Conservation (phyloP, 2,888 invertebrate genomes). For the Drosophila pseudotalamancana region DNA sequence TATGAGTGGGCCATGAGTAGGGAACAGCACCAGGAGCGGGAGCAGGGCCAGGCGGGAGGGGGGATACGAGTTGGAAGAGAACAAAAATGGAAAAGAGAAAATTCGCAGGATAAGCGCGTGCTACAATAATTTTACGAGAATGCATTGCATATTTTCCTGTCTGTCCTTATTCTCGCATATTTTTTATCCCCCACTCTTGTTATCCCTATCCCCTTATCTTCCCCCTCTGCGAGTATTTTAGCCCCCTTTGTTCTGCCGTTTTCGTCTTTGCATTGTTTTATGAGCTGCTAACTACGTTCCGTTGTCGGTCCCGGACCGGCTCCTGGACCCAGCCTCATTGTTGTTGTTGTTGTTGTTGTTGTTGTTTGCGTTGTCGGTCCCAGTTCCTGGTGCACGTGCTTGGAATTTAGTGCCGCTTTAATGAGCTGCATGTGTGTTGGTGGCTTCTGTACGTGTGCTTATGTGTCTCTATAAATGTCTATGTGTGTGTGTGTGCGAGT, state of each 20-base stretch:
- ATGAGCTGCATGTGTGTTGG: constrained; percentile 71
- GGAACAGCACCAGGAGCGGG: too few species aligned
- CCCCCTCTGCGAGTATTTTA: too few species aligned
- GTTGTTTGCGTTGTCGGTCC: constrained; percentile 50
- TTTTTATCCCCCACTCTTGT: neutral
- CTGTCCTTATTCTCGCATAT: constrained; percentile 25
- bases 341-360: constrained; percentile 54
- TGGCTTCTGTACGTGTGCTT: constrained; percentile 7
- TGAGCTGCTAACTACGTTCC: constrained; percentile 78
- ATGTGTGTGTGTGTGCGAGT: constrained; percentile 30
- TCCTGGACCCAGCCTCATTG: constrained; percentile 4
- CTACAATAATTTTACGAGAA: constrained; percentile 45
- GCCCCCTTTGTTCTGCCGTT: constrained; percentile 6
- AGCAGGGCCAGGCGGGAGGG: neutral
- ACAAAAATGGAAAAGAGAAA: constrained; percentile 16
- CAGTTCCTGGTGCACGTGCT: constrained; percentile 64
- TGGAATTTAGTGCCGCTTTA: constrained; percentile 72
- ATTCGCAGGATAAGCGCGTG: constrained; percentile 34
- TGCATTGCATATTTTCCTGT: constrained; percentile 41
- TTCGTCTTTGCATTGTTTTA: constrained; percentile 67
- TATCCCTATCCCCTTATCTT: neutral
- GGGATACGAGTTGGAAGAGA: constrained; percentile 1
- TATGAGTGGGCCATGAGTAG: too few species aligned
- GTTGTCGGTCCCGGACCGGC: constrained; percentile 39
- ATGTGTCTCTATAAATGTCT: too few species aligned